Evolutionary conservation across 2,888 invertebrate species (phyloP).

Genomic region (Lasioglossum calceatum): DNA sequence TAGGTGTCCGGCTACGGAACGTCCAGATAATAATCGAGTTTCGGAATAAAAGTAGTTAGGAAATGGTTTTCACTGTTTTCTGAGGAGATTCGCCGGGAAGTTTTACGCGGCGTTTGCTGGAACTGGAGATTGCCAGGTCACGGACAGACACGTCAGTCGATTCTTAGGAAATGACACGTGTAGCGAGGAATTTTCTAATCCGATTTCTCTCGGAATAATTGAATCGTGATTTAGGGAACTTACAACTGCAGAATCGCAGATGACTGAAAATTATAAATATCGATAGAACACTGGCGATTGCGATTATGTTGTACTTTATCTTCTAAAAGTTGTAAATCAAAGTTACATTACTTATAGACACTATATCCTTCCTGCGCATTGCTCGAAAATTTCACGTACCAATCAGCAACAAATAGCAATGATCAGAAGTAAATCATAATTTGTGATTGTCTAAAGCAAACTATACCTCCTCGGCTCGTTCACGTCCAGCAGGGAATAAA

Average conservation of each 20-base stretch:
- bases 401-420: background rate
- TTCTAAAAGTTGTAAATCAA: too few relatives aligned
- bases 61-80: background rate
- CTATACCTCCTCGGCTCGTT: too few relatives aligned
- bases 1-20: background rate
- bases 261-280: too few relatives aligned
- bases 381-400: too few relatives aligned
- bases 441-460: background rate
- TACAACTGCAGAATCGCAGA: background rate
- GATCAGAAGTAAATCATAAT: background rate
- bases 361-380: background rate
- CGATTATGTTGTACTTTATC: too few relatives aligned
- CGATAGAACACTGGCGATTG: too few relatives aligned
- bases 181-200: background rate
- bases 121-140: background rate
- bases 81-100: background rate
- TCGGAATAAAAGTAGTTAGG: background rate
- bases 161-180: background rate
- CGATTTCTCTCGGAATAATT: background rate
- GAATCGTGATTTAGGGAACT: background rate
- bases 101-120: background rate
- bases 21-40: constrained; percentile 21
- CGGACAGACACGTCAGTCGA: background rate
- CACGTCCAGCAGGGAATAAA: background rate
- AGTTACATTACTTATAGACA: too few relatives aligned